Conservation (phyloP, 2,888 invertebrate species). For the Lamellibrachia columna region DNA sequence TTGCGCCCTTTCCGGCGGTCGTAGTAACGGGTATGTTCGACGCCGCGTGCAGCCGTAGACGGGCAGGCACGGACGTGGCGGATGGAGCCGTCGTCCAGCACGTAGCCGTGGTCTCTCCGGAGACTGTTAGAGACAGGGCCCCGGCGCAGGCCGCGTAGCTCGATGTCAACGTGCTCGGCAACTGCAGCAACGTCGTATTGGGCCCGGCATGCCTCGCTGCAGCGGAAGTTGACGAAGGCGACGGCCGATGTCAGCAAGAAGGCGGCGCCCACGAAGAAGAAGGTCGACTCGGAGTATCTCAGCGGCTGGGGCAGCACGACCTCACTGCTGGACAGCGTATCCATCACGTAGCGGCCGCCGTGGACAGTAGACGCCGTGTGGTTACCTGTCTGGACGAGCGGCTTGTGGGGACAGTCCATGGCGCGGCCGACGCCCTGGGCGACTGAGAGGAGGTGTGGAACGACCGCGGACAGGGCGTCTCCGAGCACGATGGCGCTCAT, state of each 20-base stretch:
- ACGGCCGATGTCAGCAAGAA: conserved; percentile 29
- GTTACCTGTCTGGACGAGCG: neutral
- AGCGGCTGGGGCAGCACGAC: neutral
- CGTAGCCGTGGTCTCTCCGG: conserved; percentile 6
- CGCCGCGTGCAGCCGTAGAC: neutral
- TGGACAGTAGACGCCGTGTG: neutral
- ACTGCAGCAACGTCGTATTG: conserved; percentile 28
- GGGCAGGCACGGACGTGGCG: conserved; percentile 25
- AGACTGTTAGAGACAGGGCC: neutral
- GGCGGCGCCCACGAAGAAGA: conserved; percentile 34
- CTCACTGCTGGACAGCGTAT: neutral
- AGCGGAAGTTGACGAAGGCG: conserved; percentile 34
- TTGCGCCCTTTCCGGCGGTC: neutral
- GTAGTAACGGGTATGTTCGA: neutral
- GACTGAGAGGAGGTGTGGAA: conserved; percentile 36
- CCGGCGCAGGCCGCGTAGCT: neutral
- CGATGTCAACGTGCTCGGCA: conserved; percentile 17
- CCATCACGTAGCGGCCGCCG: neutral
- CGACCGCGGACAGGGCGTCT: conserved; percentile 31
- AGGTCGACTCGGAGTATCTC: conserved; percentile 17
- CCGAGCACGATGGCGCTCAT: conserved; percentile 37
- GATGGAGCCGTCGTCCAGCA: conserved; percentile 39
- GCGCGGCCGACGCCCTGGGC: conserved; percentile 36
- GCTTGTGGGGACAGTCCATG: conserved; percentile 22
- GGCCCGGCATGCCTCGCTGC: conserved; percentile 20